Conservation (phyloP, 1,140 invertebrate species). For the Nymphalis io region DNA sequence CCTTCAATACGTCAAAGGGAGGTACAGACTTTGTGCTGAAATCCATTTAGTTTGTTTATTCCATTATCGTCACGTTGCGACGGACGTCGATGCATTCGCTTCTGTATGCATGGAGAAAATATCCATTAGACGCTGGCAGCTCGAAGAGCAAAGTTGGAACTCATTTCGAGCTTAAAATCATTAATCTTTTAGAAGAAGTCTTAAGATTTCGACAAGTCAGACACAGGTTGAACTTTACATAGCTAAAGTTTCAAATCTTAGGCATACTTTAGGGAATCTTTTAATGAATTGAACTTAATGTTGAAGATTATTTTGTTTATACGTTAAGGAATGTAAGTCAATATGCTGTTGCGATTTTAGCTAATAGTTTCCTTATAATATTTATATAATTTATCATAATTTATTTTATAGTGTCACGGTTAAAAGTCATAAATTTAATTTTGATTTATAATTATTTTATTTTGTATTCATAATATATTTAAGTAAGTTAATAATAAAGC, state of each 20-base stretch:
- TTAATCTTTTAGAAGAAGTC: constrained; percentile 28
- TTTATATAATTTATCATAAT: background rate
- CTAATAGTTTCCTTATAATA: no score
- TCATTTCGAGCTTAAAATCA: constrained; percentile 18
- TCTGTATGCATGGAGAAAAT: constrained; percentile 52
- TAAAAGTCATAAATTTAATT: no score
- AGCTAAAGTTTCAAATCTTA: background rate
- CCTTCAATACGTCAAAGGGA: constrained; percentile 7
- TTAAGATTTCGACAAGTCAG: constrained; percentile 5
- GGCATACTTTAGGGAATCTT: background rate
- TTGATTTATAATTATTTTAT: no score
- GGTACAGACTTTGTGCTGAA: constrained; percentile 16
- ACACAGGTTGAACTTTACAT: background rate
- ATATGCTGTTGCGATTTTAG: background rate
- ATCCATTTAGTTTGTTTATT: constrained; percentile 26
- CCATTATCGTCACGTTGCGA: constrained; percentile 11
- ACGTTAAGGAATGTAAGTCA: background rate
- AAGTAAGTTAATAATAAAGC: no score
- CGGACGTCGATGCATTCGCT: constrained; percentile 18
- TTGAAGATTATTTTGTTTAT: background rate
- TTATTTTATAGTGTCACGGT: background rate
- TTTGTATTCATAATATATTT: no score
- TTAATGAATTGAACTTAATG: background rate
- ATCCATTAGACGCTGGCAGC: constrained; percentile 42
- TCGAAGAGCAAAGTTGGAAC: constrained; percentile 22